phyloP scores from a whole-genome alignment of 2,888 invertebrate genomes.

The Diplolepis rosae region DNA sequence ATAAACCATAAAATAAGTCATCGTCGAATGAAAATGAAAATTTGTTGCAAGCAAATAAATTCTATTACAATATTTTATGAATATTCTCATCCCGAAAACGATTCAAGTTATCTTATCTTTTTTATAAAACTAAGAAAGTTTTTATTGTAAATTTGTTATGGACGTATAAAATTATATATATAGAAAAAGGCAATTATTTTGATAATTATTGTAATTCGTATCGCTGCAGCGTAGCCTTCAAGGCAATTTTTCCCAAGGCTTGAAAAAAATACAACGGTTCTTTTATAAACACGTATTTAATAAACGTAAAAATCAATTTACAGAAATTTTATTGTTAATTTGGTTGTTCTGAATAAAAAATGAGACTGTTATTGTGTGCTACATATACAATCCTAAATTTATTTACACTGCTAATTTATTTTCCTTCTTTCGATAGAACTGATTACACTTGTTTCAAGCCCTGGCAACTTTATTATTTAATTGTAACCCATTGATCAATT shows the following conservation, averaged over 20 bases:
- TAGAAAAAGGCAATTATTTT: not conserved
- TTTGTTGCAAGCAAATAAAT: not conserved
- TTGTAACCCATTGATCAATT: conserved; percentile 37
- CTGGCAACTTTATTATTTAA: conserved; percentile 14
- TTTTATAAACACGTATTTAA: not conserved
- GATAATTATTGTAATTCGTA: not conserved
- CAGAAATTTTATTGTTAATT: too few species aligned
- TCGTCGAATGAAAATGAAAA: not conserved
- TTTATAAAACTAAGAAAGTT: too few species aligned
- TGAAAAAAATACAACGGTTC: not conserved
- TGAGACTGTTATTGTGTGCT: too few species aligned
- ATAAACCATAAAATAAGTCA: not conserved
- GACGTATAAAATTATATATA: not conserved
- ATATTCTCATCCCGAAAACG: too few species aligned
- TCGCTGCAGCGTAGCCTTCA: not conserved
- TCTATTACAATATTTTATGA: too few species aligned
- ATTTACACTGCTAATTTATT: not conserved
- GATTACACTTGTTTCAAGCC: conserved; percentile 11
- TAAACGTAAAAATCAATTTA: too few species aligned
- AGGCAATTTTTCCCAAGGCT: not conserved
- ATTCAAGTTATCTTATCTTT: too few species aligned
- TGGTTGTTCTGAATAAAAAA: too few species aligned
- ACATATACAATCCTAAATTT: not conserved
- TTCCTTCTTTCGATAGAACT: not conserved
- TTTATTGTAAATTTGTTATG: too few species aligned